Conservation (phyloP, 1,140 invertebrate species). For the Acromyrmex echinatior region DNA sequence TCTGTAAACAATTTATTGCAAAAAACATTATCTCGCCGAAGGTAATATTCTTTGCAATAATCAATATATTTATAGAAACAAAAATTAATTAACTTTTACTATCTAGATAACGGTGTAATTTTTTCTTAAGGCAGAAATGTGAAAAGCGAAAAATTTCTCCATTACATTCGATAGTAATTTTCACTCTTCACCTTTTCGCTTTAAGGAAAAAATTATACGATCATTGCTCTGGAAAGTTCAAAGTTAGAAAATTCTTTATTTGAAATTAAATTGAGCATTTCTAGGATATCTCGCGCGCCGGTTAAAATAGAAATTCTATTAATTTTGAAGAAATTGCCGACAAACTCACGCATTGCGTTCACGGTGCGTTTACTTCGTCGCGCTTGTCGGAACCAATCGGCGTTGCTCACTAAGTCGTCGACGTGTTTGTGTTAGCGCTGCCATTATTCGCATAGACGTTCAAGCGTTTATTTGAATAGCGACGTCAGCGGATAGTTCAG, state of each 20-base stretch:
- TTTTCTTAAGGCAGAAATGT: no score
- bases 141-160: no score
- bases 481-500: constrained; percentile 49
- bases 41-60: no score
- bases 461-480: constrained; percentile 55
- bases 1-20: no score
- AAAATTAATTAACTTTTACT: no score
- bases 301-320: constrained; percentile 16
- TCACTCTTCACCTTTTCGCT: no score
- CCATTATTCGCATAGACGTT: constrained; percentile 51
- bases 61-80: no score
- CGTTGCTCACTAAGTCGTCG: constrained; percentile 27
- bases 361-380: not conserved
- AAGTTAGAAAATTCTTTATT: not conserved
- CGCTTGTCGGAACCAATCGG: constrained; percentile 35
- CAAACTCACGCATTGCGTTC: not conserved
- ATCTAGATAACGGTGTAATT: no score
- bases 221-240: not conserved
- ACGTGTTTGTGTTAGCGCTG: constrained; percentile 35
- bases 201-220: no score
- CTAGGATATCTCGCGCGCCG: not conserved
- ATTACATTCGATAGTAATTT: no score
- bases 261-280: not conserved
- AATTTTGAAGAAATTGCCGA: constrained; percentile 18
- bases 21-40: no score